Percentiles rank a stretch among this genome's conserved stretches.
Evolutionary conservation across 2,888 invertebrate genomes (phyloP).

Genomic region (Andrena fulva): DNA sequence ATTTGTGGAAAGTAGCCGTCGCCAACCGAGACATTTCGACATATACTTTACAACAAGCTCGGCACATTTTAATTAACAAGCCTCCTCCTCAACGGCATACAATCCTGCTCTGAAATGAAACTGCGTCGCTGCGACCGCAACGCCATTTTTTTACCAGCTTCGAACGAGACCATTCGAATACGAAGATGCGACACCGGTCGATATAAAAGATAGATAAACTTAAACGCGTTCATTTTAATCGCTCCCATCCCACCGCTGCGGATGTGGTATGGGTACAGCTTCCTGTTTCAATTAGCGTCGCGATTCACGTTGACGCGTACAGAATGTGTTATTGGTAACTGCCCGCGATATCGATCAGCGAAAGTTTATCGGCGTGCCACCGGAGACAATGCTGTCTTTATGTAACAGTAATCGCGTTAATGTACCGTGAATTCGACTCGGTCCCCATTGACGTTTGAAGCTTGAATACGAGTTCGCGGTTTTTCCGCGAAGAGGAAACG

Average conservation of each 20-base stretch:
- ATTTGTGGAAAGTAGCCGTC: constrained; percentile 1
- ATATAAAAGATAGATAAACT: not conserved
- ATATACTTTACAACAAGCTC: not conserved
- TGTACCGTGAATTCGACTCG: not conserved
- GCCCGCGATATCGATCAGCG: not conserved
- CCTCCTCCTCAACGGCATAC: not conserved
- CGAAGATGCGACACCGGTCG: not conserved
- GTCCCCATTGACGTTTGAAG: not conserved
- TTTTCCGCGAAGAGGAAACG: not conserved
- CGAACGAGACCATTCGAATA: not conserved
- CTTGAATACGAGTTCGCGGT: not conserved
- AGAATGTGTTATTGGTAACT: not conserved
- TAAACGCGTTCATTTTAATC: constrained; percentile 2
- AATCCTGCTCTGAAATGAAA: not conserved
- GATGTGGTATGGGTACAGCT: constrained; percentile 1
- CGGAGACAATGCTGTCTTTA: constrained; percentile 14
- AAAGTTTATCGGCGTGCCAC: constrained; percentile 20
- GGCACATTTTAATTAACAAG: not conserved
- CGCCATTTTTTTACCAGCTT: not conserved
- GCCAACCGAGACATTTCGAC: not conserved
- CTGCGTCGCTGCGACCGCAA: not conserved
- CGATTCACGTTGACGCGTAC: not conserved
- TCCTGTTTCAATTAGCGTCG: constrained; percentile 24
- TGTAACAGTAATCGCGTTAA: not conserved
- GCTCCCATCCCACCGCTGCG: not conserved